These are phyloP conservation scores for Aurelia sp. DNA, from an alignment of 30 jellyfish, hydroid and myxozoan genomes.

Conservation along the genomic window DNA sequence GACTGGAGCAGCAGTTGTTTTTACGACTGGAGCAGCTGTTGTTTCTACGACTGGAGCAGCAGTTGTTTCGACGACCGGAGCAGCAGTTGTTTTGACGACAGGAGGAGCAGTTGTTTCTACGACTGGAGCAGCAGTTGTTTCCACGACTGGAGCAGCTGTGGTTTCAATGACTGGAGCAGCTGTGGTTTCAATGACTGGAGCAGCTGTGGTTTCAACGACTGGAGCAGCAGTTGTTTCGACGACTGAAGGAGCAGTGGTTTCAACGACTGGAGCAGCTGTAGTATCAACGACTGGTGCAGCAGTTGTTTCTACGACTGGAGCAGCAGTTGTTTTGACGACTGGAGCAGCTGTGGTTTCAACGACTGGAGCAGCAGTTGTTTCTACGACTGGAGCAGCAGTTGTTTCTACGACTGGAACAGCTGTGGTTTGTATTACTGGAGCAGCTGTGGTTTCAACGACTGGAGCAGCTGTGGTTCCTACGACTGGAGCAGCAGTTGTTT, in stretches of 20 bases:
- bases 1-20: conserved; percentile 32
- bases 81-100: conserved; percentile 28
- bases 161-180: conserved; percentile 29
- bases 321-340: conserved; percentile 17
- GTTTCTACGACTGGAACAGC: conserved; percentile 32
- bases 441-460: conserved; percentile 23
- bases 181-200: conserved; percentile 23
- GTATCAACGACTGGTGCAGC: conserved; percentile 41
- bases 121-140: conserved; percentile 26
- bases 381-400: conserved; percentile 45
- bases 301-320: conserved; percentile 43
- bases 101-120: conserved; percentile 23
- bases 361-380: conserved; percentile 46
- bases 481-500: conserved; percentile 33
- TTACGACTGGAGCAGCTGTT: conserved; percentile 29
- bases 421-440: conserved; percentile 33
- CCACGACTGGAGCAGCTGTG: conserved; percentile 24
- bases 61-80: conserved; percentile 45
- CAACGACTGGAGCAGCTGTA: conserved; percentile 43
- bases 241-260: conserved; percentile 7
- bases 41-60: conserved; percentile 37
- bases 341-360: conserved; percentile 40
- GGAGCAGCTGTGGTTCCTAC: conserved; percentile 7
- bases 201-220: conserved; percentile 30
- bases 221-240: conserved; percentile 24